Base-by-base conservation (phyloP, 1,140 invertebrate species). In the Chlorops oryzae region DNA sequence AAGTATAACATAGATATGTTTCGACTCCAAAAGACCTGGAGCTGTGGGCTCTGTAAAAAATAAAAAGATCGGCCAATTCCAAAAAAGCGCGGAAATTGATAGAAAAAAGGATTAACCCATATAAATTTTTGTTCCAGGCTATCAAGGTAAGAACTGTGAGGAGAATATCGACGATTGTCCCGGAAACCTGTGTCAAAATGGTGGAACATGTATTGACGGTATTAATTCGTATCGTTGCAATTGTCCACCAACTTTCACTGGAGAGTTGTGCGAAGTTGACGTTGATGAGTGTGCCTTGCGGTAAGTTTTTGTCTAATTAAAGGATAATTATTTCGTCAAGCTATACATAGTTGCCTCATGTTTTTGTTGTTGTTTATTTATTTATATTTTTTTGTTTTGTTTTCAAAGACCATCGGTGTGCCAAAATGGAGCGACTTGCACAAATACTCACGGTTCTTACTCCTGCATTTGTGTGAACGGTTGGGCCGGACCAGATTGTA, bases 381-480 rank as follows among this genome's bases (percentile, higher is more conserved):
- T 22, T 15, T 7, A 47, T 13, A 17, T 47, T 39, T 18, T 32
- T 32, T 49, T 44, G 7, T 46, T 25, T 39, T 28, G 32, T 38
- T 18, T 46, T 47, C 45, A 27, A 57, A 78, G 82, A 47, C 91
- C 91, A 0, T 83, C 84, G 38, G 83, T 92, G 1, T 96, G 93
- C 60, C 88, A 92, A 74, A 96, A 97, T 71, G 92, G 92, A 1
- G 93, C 90, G 2, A 96, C 92, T 2, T 96, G 93, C 66, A 92
- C 88, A 24, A 96, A 96, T 75, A 86, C 87, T 0, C 76, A 84
- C 20, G 91, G 92, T 32, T 86, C 89, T 5, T 97, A 88, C 74
- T 88, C 88, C 2, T 98, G 95, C 74, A 96, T 97, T 62, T 98
- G 95, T 72, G 92, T 95, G 24, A 96, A 94, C 64, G 92, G 92